Evolutionary conservation across 2,797 vertebrate species (phyloP), one percentile per base, ranked within the genome.

Genomic region (Amblyopsis hoosieri): DNA sequence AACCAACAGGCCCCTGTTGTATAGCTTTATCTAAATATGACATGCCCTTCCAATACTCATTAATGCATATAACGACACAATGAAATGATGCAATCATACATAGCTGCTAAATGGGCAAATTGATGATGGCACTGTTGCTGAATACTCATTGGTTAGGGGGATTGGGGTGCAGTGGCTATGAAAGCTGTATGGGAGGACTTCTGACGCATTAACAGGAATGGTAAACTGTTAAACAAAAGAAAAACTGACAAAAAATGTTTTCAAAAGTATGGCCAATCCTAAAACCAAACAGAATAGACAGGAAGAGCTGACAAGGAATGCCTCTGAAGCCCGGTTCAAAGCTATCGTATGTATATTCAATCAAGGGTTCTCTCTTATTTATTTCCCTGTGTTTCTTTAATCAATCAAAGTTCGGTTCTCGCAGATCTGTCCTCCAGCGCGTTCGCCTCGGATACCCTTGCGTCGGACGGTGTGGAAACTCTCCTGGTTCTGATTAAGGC

Each of bases 401-500:
- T 79, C 80, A 78, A 58, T 42, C 62, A 54, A 78, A 64, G 56
- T 13, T 61, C 66, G 60, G 63, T 46, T 79, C 7, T 67, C 11
- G 19, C 62, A 61, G 48, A 69, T 72, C 57, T 71, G 66, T 15
- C 37, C 71, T 72, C 66, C 56, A 58, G 57, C 45, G 45, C 4
- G 29, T 56, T 57, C 13, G 19, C 59, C 61, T 66, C 33, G 3
- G 15, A 10, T 50, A 61, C 55, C 54, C 58, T 15, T 50, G 53
- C 33, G 45, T 76, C 1, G 9, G 54, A 15, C 45, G 54, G 61
- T 76, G 69, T 84, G 83, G 82, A 87, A 87, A 85, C 75, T 67
- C 29, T 17, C 12, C 78, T 84, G 86, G 76, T 87, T 81, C 76
- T 84, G 85, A 86, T 87, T 85, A 85, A 60, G 48, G 37, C 69